Base-by-base conservation (phyloP, 2,888 invertebrate genomes). In the Exephanes ischioxanthus region DNA sequence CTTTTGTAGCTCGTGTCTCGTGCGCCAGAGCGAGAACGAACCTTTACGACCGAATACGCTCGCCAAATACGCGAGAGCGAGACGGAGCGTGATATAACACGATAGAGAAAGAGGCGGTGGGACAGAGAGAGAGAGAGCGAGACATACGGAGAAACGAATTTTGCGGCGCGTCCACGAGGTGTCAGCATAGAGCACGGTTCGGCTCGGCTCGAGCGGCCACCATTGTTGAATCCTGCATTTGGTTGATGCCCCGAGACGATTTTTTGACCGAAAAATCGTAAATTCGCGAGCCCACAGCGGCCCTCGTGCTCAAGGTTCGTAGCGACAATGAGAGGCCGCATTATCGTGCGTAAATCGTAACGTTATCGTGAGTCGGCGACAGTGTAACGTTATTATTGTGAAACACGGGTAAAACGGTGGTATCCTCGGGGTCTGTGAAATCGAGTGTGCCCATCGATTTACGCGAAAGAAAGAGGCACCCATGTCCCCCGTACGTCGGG, bases 161-260 rank as follows among this genome's bases (percentile, higher is more conserved):
- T 89, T 37, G 85, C 90, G 90, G 88, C 90, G 91, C 90, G 88
- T 88, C 93, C 92, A 89, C 89, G 80, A 93, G 93, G 91, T 92
- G 92, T 90, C 93, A 90, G 90, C 88, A 89, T 89, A 79, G 87
- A 84, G 70, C 87, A 85, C 84, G 89, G 88, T 86, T 91, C 86
- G 89, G 89, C 88, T 88, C 88, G 89, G 89, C 88, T 84, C 82
- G 85, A 84, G 90, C 91, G 91, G 92, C 92, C 93, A 93, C 92
- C 93, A 93, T 93, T 93, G 92, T 93, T 92, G 92, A 93, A 92
- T 92, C 91, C 93, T 92, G 92, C 91, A 84, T 92, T 92, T 92
- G 92, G 91, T 92, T 93, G 92, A 93, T 93, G 93, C 91, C 89
- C 91, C 88, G 90, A 91, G 91, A 86, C 84, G 91, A 90, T 90